Conservation (phyloP, 2,113 vertebrate genomes). For the Scomber japonicus region DNA sequence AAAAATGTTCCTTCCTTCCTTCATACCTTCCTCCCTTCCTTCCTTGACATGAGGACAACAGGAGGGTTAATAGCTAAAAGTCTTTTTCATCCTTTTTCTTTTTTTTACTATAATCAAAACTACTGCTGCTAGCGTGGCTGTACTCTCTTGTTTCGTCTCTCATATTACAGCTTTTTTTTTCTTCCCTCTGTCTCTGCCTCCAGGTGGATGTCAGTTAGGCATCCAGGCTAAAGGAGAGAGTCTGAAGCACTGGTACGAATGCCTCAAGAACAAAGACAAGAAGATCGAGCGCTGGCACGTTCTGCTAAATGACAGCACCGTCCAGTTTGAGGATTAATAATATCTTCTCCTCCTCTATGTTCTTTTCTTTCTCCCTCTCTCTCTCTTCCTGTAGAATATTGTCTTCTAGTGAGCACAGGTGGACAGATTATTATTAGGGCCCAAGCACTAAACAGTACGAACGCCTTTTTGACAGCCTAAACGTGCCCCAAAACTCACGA, state of each 20-base stretch:
- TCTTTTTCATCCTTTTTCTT: no score
- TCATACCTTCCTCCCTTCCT: no score
- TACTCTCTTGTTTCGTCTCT: not conserved
- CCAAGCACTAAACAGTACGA: no score
- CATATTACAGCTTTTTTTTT: no score
- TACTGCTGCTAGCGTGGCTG: not conserved
- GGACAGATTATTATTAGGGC: not conserved
- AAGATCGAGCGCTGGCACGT: conserved; percentile 97
- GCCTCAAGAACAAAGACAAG: conserved; percentile 98
- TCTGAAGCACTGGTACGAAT: conserved; percentile 98
- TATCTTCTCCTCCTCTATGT: not conserved
- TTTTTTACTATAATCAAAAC: no score
- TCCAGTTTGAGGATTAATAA: conserved; percentile 78
- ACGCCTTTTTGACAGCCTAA: no score
- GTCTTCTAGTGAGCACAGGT: not conserved
- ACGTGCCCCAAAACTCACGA: no score
- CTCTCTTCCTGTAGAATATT: not conserved
- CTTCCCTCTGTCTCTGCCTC: not conserved
- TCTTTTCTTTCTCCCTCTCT: not conserved
- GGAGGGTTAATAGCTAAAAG: no score
- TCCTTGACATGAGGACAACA: no score
- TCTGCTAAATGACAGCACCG: conserved; percentile 90
- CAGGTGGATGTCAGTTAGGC: conserved; percentile 92
- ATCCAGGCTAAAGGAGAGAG: conserved; percentile 96
- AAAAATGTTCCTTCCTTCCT: no score